A percentile compares a stretch with the other conserved stretches of the same genome.
phyloP scores from a whole-genome alignment of 2,797 vertebrate species.

The Lemur catta region DNA sequence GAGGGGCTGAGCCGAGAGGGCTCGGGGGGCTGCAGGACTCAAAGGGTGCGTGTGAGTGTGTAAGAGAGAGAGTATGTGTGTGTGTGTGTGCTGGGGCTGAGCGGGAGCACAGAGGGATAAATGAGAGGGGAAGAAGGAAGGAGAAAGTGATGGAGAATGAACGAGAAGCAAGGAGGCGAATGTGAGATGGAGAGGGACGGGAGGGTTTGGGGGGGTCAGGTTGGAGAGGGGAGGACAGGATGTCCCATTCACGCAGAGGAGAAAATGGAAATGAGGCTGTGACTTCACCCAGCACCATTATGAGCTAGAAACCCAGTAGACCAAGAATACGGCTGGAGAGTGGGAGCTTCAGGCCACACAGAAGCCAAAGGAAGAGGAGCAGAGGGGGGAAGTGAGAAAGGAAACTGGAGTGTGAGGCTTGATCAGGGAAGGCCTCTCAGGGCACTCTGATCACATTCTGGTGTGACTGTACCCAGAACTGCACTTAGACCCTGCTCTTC shows the following conservation, averaged over 20 bases:
- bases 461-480: not conserved
- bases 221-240: not conserved
- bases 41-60: not conserved
- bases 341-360: not conserved
- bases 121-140: not conserved
- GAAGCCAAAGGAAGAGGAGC: not conserved
- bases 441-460: not conserved
- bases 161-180: not conserved
- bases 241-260: not conserved
- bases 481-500: not conserved
- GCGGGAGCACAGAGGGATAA: not conserved
- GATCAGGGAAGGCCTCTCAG: not conserved
- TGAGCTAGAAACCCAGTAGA: not conserved
- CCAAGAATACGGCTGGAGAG: not conserved
- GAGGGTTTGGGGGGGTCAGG: not conserved
- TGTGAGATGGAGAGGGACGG: too few species aligned
- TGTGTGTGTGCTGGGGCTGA: not conserved
- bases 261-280: not conserved
- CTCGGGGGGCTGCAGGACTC: not conserved
- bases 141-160: not conserved
- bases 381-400: not conserved
- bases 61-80: not conserved
- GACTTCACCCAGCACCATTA: not conserved
- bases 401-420: not conserved
- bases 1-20: conserved; percentile 44